Evolutionary conservation across 2,888 invertebrate genomes (phyloP), one percentile per base, ranked within the genome.

Genomic region (Diadegma fenestrale): DNA sequence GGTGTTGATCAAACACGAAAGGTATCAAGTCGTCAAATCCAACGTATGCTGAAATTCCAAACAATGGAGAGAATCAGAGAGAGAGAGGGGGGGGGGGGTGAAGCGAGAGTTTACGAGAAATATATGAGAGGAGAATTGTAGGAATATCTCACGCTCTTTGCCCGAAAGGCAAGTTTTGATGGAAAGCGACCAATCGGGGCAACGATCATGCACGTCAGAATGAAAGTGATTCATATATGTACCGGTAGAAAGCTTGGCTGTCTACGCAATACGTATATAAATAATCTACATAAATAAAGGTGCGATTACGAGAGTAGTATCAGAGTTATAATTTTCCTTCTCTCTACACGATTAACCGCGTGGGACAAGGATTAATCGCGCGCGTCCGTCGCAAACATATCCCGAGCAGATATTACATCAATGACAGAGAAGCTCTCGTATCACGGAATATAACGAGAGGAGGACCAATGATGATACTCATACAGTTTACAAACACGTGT

Each of bases 1-100:
- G 73, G 58, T 73, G 77, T 73, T 84, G 81, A 81, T 81, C 78
- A 73, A 79, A 83, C 78, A 77, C n/a, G 58, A 73, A 78, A 78
- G 51, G 68, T 78, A 69, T 76, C 41, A 64, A 73, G 75, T 12
- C 26, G 58, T 37, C n/a, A n/a, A 14, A 73, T 14, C 51, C 71
- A 12, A 30, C 22, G 54, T 26, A 61, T 37, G 22, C 30, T 19
- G 19, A 73, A 43, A 30, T 30, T 7, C n/a, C 77, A 66, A 22
- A 58, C 30, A 37, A 58, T 58, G 22, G 30, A 41, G 22, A 45
- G 61, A 51, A 33, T 33, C 26, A 69, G 48, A 14, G 22, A 48
- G 58, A 22, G 7, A 14, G 58, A 58, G n/a, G 26, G 26, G 19
- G 17, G 17, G 19, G 58, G 45, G 2, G 69, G 19, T 22, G 22